Evolutionary conservation across 2,888 invertebrate genomes (phyloP).

Genomic region (Protodeltote pygarga): DNA sequence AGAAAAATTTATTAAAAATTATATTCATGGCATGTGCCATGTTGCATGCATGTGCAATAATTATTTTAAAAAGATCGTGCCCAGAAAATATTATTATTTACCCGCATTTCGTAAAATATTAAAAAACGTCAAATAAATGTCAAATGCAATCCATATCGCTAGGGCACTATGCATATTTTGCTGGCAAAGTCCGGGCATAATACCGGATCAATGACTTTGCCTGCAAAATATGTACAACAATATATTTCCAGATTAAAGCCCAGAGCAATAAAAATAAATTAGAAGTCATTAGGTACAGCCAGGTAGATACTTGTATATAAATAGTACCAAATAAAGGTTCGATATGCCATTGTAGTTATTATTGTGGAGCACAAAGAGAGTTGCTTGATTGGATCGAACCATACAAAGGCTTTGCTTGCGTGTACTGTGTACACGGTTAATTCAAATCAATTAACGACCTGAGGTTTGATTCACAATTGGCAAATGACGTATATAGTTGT

Average conservation of each 20-base stretch:
- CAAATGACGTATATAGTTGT: conserved; percentile 11
- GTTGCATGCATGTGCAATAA: too few species aligned
- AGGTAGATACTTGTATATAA: conserved; percentile 19
- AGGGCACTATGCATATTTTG: too few species aligned
- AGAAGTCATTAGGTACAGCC: conserved; percentile 13
- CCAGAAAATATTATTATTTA: too few species aligned
- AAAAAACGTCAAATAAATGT: too few species aligned
- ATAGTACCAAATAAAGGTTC: conserved; percentile 21
- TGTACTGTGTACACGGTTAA: conserved; percentile 25
- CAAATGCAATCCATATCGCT: too few species aligned
- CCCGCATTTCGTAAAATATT: too few species aligned
- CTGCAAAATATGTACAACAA: too few species aligned
- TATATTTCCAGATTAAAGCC: conserved; percentile 11
- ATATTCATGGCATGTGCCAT: too few species aligned
- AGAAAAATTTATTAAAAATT: too few species aligned
- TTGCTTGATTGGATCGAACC: conserved; percentile 32
- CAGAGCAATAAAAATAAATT: conserved; percentile 21
- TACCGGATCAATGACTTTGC: too few species aligned
- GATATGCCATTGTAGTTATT: conserved; percentile 34
- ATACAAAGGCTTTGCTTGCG: conserved; percentile 29
- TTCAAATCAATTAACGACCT: conserved; percentile 37
- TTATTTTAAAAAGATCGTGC: too few species aligned
- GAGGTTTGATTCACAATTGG: conserved; percentile 27
- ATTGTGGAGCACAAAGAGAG: conserved; percentile 27
- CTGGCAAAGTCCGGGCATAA: too few species aligned